Evolutionary conservation across 2,888 invertebrate genomes (phyloP).

Genomic region (Cephus runcator): DNA sequence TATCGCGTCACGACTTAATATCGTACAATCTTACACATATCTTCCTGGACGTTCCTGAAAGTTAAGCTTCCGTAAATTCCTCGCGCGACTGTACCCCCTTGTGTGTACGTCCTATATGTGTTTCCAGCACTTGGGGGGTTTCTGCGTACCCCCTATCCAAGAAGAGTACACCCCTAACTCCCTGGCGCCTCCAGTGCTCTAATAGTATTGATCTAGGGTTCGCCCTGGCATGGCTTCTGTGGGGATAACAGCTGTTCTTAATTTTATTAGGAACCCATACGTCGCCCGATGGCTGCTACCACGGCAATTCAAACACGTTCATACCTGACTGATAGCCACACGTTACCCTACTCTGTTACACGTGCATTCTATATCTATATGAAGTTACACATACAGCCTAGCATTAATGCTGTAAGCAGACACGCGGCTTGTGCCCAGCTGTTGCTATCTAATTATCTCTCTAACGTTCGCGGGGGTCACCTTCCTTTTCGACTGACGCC

Average conservation of each 20-base stretch:
- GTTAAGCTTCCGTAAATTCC: not conserved
- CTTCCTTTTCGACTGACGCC: not conserved
- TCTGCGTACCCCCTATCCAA: slow-evolving; percentile 20
- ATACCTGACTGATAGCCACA: slow-evolving; percentile 20
- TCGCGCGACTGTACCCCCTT: not conserved
- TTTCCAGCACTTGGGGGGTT: slow-evolving; percentile 7
- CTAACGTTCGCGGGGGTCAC: slow-evolving; percentile 28
- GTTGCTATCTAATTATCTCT: slow-evolving; percentile 44
- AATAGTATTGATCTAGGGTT: slow-evolving; percentile 44
- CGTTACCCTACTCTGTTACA: not conserved
- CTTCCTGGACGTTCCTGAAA: not conserved
- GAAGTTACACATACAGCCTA: slow-evolving; percentile 20
- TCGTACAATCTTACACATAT: not conserved
- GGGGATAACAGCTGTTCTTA: slow-evolving; percentile 43
- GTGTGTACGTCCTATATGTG: not conserved
- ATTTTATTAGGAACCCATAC: slow-evolving; percentile 34
- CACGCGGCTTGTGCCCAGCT: slow-evolving; percentile 33
- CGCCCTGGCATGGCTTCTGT: slow-evolving; percentile 38
- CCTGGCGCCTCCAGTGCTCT: slow-evolving; percentile 23
- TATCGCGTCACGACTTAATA: not conserved
- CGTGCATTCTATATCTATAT: not conserved
- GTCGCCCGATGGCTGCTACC: slow-evolving; percentile 21
- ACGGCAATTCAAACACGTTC: slow-evolving; percentile 28
- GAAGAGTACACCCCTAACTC: slow-evolving; percentile 4
- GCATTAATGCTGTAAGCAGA: slow-evolving; percentile 33